Base-by-base conservation (phyloP, 1,140 invertebrate genomes). In the Trypoxylus dichotomus region DNA sequence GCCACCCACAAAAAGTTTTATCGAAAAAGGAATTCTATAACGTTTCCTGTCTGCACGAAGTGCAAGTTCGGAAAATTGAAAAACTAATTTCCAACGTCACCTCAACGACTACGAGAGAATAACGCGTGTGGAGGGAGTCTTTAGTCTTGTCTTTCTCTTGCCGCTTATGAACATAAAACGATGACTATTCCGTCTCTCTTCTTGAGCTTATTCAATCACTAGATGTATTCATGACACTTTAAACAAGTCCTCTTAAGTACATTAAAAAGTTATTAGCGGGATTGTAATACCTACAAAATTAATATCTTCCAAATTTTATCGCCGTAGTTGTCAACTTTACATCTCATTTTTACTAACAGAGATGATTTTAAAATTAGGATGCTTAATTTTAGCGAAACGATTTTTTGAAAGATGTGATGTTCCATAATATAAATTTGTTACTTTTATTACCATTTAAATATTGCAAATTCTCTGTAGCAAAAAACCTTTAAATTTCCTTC, bases 11-110 rank as follows among this genome's bases (percentile, higher is more conserved):
- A 80, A 76, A 32, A 29, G 27, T 72, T 72, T 72, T 72, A 32
- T 72, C 75, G 47, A 71, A 24, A 63, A 47, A 68, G 78, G 63
- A 76, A 43, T 72, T 68, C 54, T 76, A 76, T 73, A 79, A 76
- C 75, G 72, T 76, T 76, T 75, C 74, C 63, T 76, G 76, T 79
- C 78, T 79, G 74, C 74, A 60, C 76, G 60, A 41, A 73, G 76
- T 54, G 47, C 47, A 54, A 54, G 47, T 54, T 54, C 47, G 15
- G 47, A 54, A 54, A 54, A 54, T 54, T 54, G 47, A 54, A 54
- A 54, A 54, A 54, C 47, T 54, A 54, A 54, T 54, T 54, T 54
- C 15, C 47, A 54, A 54, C 47, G 19, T 19, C 47, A 54, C 47
- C 47, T 54, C 47, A 54, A 54, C 15, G 47, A 54, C 47, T 54